phyloP scores from a whole-genome alignment of 2,113 vertebrate species.

The Colossoma macropomum region DNA sequence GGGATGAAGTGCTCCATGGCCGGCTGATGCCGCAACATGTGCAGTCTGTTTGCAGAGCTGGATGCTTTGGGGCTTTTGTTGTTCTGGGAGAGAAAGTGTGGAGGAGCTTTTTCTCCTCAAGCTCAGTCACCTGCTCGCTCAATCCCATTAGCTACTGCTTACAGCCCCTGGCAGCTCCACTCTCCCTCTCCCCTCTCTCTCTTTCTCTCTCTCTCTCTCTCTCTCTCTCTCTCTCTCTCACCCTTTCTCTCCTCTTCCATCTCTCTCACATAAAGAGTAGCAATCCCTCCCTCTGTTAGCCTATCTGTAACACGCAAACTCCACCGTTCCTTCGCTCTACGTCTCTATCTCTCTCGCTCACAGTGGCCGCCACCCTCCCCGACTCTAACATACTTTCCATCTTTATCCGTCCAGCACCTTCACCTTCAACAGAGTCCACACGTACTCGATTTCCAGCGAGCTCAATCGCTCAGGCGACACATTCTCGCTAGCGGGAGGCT shows the following conservation, averaged over 20 bases:
- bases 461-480: conserved; percentile 28
- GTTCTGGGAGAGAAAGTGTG: conserved; percentile 20
- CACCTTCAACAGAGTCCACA: background rate
- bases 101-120: conserved; percentile 17
- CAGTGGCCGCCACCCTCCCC: background rate
- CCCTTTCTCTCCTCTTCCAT: background rate
- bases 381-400: conserved; percentile 5
- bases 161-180: conserved; percentile 21
- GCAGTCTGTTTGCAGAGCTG: conserved; percentile 24
- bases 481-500: conserved; percentile 28
- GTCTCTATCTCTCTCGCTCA: background rate
- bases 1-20: conserved; percentile 13
- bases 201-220: background rate
- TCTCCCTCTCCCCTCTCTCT: background rate
- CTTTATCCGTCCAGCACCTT: background rate
- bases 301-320: conserved; percentile 1
- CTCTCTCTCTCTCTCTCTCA: background rate
- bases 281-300: background rate
- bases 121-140: conserved; percentile 21
- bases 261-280: background rate
- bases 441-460: conserved; percentile 1
- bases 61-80: conserved; percentile 32
- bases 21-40: background rate
- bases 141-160: conserved; percentile 47
- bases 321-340: background rate